phyloP scores from a whole-genome alignment of 2,113 vertebrate species.

The Ophiodon elongatus region DNA sequence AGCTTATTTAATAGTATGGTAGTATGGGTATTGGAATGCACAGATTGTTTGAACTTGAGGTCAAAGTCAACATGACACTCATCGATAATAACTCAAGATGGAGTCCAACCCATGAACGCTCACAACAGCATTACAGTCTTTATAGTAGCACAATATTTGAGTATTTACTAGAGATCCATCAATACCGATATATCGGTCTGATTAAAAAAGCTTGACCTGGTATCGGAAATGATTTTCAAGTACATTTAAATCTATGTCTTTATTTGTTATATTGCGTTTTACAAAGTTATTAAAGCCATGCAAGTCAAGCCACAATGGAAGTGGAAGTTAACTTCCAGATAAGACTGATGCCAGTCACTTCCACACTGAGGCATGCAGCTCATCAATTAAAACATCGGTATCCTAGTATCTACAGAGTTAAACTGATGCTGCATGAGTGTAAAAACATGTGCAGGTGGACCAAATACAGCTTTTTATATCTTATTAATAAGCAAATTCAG shows the following conservation, averaged over 20 bases:
- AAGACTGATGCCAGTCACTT: background rate
- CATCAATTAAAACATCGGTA: background rate
- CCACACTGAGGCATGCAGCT: background rate
- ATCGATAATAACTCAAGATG: conserved; percentile 21
- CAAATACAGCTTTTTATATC: background rate
- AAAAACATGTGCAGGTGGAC: background rate
- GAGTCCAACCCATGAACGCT: background rate
- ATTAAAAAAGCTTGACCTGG: too few relatives aligned
- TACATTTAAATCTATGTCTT: too few relatives aligned
- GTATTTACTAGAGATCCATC: conserved; percentile 10
- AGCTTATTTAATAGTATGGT: background rate
- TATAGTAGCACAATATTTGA: background rate
- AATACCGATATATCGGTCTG: background rate
- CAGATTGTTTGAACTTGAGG: conserved; percentile 3
- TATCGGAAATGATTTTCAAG: too few relatives aligned
- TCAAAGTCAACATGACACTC: conserved; percentile 65
- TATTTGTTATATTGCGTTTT: too few relatives aligned
- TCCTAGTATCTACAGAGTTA: background rate
- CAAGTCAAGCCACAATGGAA: too few relatives aligned
- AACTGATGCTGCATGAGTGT: background rate
- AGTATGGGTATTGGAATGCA: background rate
- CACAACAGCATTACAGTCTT: background rate
- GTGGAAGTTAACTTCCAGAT: too few relatives aligned
- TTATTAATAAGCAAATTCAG: background rate
- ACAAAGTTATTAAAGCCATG: too few relatives aligned